Evolutionary conservation across 1,140 invertebrate species (phyloP), one percentile per base, ranked within the genome.

Genomic region (Neomicropteryx cornuta): DNA sequence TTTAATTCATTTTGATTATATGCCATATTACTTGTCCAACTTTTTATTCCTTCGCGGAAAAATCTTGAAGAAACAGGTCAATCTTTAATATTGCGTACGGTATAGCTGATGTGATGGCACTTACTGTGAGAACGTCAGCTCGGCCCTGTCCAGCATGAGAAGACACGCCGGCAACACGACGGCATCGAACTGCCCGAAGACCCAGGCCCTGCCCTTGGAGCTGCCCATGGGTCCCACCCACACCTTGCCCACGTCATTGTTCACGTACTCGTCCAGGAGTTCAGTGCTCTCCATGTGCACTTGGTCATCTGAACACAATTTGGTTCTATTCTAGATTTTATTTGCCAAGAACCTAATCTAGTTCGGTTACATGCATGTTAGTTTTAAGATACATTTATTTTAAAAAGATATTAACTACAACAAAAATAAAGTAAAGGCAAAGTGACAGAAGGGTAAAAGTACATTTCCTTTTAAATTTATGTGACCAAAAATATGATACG

Each of bases 161-260:
- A 76, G 71, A 20, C 64, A 62, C 2, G 75, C 72, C 5, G 76
- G 75, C 13, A 83, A 55, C 3, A 77, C 71, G 1, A 63, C 62
- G 3, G 71, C 71, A 36, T 79, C 76, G 46, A 78, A 81, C 61
- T 83, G 81, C 5, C 79, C 82, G 56, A 72, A 86, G 35, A 78
- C 65, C 83, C 83, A 87, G 24, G 74, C 72, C 28, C 75, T 66
- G 11, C 79, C 80, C 31, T 65, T 57, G 2, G 74, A 67, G 16
- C 64, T 63, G 24, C 65, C 69, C 32, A 70, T 68, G 0, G 77
- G 71, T 1, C 83, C 82, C 13, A 80, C 71, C 77, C 80, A 86
- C 20, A 87, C 76, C 47, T 82, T 79, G 5, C 83, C 82, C 17
- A 70, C 69, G 42, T 87, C 82, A 35, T 77, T 81, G 28, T 80